Base-by-base conservation (phyloP, 2,113 vertebrate genomes). In the Peucedramus taeniatus region DNA sequence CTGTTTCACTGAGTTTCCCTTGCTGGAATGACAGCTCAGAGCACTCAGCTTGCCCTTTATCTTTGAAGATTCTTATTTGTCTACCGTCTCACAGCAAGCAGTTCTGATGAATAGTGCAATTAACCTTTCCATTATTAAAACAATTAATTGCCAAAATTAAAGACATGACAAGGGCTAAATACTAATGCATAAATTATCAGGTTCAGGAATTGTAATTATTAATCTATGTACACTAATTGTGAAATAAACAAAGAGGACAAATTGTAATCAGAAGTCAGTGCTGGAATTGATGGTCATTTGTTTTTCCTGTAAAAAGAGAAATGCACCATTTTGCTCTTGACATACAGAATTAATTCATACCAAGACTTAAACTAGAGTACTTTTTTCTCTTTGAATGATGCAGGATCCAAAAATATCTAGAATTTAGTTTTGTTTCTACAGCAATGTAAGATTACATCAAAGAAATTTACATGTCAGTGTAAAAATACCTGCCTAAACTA, bases 61-160 rank as follows among this genome's bases (percentile, higher is more conserved):
- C 96, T 96, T 80, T 87, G 92, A 89, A 97, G 92, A 90, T 97
- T 95, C 92, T 93, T 97, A 95, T 96, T 97, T 97, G 94, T 96
- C 96, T 97, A 87, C 84, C 21, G 31, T 95, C 96, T 96, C 96
- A 96, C 92, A 96, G 95, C 82, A 92, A 97, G 94, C 44, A 95
- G 89, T 94, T 97, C 97, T 97, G 97, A 98, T 97, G 94, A 98
- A 98, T 97, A 95, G 97, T 77, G 94, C 96, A 98, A 98, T 98
- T 98, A 98, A 97, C 95, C 95, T 98, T 97, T 96, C 87, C 3
- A 8, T 97, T 98, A 98, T 98, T 97, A 98, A 97, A 98, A 98
- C 97, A 98, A 98, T 98, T 97, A 97, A 98, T 97, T 98, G 91
- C 83, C 97, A 97, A 98, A 97, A 98, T 97, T 97, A 97, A 97